Evolutionary conservation across 2,888 invertebrate species (phyloP).

Genomic region (Acleris cristana): DNA sequence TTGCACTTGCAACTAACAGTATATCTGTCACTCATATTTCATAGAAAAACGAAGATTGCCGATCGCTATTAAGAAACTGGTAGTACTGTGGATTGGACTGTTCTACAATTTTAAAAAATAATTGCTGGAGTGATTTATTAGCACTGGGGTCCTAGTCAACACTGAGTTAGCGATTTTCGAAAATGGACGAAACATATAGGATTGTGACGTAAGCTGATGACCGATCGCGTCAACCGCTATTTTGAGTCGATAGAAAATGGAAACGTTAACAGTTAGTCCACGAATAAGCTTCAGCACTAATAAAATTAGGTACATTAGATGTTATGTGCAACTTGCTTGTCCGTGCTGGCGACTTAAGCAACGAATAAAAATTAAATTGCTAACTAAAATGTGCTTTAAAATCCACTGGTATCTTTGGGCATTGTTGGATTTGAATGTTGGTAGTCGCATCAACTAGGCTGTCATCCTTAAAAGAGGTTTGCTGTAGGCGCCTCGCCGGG

Average conservation of each 20-base stretch:
- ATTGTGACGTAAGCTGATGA: too few relatives aligned
- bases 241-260: too few relatives aligned
- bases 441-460: background rate
- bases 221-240: too few relatives aligned
- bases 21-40: too few relatives aligned
- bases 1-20: too few relatives aligned
- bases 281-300: background rate
- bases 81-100: background rate
- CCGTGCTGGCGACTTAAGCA: background rate
- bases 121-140: background rate
- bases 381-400: background rate
- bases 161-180: too few relatives aligned
- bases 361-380: background rate
- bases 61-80: too few relatives aligned
- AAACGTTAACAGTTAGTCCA: background rate
- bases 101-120: too few relatives aligned
- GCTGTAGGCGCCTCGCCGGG: background rate
- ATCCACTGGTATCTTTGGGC: background rate
- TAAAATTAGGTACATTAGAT: background rate
- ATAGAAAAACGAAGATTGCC: too few relatives aligned
- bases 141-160: background rate
- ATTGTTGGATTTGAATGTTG: background rate
- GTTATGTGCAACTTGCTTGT: background rate
- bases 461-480: background rate
- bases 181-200: too few relatives aligned